These are phyloP conservation scores for Drosophila ironensis DNA, from an alignment of 1,140 invertebrate genomes.

Conservation along the genomic window DNA sequence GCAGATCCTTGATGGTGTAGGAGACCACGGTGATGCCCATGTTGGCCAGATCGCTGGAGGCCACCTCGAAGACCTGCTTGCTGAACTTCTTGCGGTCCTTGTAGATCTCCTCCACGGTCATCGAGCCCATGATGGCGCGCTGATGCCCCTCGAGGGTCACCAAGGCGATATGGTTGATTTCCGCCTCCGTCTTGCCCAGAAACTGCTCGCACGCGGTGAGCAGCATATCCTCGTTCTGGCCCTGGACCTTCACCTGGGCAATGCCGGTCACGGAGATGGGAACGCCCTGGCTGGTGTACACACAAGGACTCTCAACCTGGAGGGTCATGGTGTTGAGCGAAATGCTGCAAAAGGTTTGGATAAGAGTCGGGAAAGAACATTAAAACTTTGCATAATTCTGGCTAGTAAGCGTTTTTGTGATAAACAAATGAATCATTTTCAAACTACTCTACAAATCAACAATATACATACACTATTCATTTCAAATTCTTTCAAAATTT, in stretches of 20 bases:
- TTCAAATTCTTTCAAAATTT: no score
- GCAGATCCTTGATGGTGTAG: conserved; percentile 98
- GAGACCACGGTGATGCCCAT: conserved; percentile 99
- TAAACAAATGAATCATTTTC: no score
- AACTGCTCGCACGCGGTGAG: conserved; percentile 98
- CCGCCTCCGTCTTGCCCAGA: conserved; percentile 93
- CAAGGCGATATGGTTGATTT: conserved; percentile 96
- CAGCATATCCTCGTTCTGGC: conserved; percentile 98
- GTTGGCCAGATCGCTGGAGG: conserved; percentile 97
- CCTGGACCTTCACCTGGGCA: conserved; percentile 98
- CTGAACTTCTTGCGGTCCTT: conserved; percentile 99
- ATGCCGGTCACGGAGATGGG: conserved; percentile 98
- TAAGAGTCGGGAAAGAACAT: no score
- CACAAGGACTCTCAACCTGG: conserved; percentile 94
- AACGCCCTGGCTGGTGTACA: conserved; percentile 98
- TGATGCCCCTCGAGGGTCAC: conserved; percentile 99
- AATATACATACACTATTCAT: no score
- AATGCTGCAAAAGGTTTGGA: conserved; percentile 90
- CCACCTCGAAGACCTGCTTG: conserved; percentile 97
- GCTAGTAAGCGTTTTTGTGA: no score
- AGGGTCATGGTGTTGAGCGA: conserved; percentile 98
- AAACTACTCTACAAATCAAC: no score
- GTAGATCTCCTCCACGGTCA: conserved; percentile 99
- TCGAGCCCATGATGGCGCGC: conserved; percentile 98
- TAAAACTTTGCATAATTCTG: no score